These are phyloP conservation scores for Ligdia adustata DNA, from an alignment of 2,888 invertebrate species.

Conservation along the genomic window DNA sequence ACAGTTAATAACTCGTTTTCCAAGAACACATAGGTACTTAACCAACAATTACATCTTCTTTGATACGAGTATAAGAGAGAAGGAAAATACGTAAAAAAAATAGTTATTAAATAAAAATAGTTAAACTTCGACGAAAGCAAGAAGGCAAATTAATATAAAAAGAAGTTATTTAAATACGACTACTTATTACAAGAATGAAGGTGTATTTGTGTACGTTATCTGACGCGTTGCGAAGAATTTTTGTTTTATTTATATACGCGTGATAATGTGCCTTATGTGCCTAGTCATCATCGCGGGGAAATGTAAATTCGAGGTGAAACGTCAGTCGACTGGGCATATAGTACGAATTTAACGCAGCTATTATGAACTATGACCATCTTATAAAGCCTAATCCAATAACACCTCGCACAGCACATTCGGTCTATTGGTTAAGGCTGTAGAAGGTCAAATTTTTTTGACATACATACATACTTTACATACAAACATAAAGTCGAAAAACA, in stretches of 20 bases:
- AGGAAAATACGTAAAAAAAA: neutral
- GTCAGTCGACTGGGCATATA: slow-evolving; percentile 16
- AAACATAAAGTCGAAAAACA: no score
- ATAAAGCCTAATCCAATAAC: no score
- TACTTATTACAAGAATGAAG: slow-evolving; percentile 5
- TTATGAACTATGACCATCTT: no score
- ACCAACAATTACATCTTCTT: neutral
- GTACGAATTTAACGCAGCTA: no score
- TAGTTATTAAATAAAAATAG: neutral
- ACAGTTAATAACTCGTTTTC: neutral
- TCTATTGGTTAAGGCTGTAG: no score
- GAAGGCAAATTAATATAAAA: no score
- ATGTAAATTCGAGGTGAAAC: slow-evolving; percentile 1
- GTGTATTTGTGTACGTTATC: slow-evolving; percentile 27
- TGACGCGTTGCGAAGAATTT: slow-evolving; percentile 22
- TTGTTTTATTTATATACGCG: slow-evolving; percentile 33
- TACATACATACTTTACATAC: no score
- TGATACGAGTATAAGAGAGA: neutral
- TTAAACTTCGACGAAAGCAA: no score
- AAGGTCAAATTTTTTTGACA: no score
- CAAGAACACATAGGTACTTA: neutral
- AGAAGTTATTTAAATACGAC: slow-evolving; percentile 12
- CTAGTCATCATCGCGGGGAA: slow-evolving; percentile 24
- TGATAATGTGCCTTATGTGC: slow-evolving; percentile 34
- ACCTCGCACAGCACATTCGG: no score